Conservation (phyloP, 2,113 vertebrate species). For the Dasypus novemcinctus region DNA sequence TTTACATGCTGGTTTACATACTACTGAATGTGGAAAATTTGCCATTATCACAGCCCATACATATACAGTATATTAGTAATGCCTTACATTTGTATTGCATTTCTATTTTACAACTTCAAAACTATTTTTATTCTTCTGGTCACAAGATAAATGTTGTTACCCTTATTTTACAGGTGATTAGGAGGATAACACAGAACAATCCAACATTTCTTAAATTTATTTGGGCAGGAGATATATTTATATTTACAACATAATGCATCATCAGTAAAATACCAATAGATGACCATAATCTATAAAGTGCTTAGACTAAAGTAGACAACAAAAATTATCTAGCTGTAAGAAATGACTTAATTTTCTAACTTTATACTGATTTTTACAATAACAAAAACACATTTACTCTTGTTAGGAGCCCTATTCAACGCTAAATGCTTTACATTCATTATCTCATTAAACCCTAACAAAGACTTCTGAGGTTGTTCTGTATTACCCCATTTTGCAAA, state of each 20-base stretch:
- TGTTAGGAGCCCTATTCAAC: background rate
- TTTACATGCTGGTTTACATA: background rate
- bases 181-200: background rate
- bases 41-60: background rate
- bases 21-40: background rate
- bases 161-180: background rate
- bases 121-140: background rate
- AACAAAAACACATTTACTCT: background rate
- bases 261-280: background rate
- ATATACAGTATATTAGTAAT: background rate
- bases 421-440: background rate
- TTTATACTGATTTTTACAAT: background rate
- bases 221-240: background rate
- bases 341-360: background rate
- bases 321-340: background rate
- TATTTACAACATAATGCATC: background rate
- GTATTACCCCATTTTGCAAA: background rate
- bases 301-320: background rate
- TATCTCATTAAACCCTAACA: slow-evolving; percentile 18
- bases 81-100: background rate
- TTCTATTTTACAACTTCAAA: slow-evolving; percentile 19
- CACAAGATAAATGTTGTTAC: slow-evolving; percentile 9
- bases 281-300: background rate
- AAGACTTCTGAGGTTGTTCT: background rate
- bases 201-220: background rate